Base-by-base conservation (phyloP, 2,797 vertebrate species). In the Mormyrus hasselquistii region DNA sequence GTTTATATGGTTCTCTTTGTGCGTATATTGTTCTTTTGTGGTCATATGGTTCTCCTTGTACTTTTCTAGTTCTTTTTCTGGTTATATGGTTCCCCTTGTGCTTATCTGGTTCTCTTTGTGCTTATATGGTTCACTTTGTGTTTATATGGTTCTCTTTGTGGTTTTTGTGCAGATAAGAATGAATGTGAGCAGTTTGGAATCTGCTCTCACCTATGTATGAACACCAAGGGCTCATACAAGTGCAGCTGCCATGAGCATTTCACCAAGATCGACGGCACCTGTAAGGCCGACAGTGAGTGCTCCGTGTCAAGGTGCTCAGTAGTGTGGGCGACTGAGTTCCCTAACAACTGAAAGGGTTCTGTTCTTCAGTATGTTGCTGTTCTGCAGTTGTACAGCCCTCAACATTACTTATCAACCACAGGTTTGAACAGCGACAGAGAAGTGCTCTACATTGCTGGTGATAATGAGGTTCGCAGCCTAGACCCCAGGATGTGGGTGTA, bases 191-290 rank as follows among this genome's bases (percentile, higher is more conserved):
- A 93, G 91, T 99, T 99, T 0, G 97, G 97, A 25, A 94, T 95
- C 87, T 99, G 98, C 92, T 98, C 98, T 0, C 98, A 99, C 92
- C 96, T 98, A 92, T 99, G 98, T 94, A 98, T 98, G 95, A 99
- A 99, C 95, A 99, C 97, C 1, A 99, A 99, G 92, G 98, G 98
- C 8, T 96, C 98, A 53, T 93, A 97, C 88, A 93, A 98, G 92
- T 99, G 98, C 94, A 98, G 95, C 94, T 99, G 98, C 1, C 95
- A 97, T 50, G 97, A 97, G 90, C 96, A 97, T 94, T 99, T 99
- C 94, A 96, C 96, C 94, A 97, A 96, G 92, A 96, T 97, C 0
- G 97, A 98, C 90, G 94, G 97, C 90, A 98, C 96, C 92, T 99
- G 98, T 96, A 99, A 99, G 91, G 97, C 97, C 0, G 97, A 99